Percentiles rank a stretch among this genome's conserved stretches.
phyloP scores from a whole-genome alignment of 2,113 vertebrate species.

The Macrotus californicus region DNA sequence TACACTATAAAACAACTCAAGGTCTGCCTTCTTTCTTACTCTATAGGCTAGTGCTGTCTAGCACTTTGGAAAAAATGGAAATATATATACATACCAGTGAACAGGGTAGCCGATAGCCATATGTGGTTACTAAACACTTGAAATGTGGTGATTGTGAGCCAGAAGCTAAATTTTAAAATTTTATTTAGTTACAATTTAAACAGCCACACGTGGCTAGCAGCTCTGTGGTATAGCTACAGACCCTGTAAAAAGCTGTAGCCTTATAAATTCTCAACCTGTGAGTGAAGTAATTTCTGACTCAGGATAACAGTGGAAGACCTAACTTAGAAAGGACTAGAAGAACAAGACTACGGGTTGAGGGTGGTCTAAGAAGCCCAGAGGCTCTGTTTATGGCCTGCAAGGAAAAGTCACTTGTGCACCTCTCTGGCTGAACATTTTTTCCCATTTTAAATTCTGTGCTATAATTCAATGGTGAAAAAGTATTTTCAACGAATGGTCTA shows the following conservation, averaged over 20 bases:
- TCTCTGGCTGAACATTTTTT: neutral
- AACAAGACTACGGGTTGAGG: neutral
- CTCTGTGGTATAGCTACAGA: neutral
- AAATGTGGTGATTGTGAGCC: neutral
- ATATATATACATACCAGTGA: neutral
- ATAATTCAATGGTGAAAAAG: slow-evolving; percentile 15
- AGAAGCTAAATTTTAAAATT: slow-evolving; percentile 1
- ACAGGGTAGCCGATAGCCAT: neutral
- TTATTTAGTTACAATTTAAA: neutral
- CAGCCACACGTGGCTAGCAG: neutral
- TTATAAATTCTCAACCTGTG: neutral
- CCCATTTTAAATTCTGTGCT: neutral
- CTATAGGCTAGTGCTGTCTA: neutral
- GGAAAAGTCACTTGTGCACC: neutral
- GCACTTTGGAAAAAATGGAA: neutral
- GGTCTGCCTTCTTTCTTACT: neutral
- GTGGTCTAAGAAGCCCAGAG: neutral
- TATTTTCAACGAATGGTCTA: neutral
- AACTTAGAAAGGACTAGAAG: neutral
- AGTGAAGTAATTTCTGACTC: neutral
- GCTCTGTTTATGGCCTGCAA: neutral
- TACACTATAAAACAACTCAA: neutral
- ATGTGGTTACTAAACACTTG: neutral
- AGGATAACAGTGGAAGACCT: neutral
- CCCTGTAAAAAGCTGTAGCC: neutral